Evolutionary conservation across 2,797 vertebrate genomes (phyloP).

Genomic region (Columba guinea): DNA sequence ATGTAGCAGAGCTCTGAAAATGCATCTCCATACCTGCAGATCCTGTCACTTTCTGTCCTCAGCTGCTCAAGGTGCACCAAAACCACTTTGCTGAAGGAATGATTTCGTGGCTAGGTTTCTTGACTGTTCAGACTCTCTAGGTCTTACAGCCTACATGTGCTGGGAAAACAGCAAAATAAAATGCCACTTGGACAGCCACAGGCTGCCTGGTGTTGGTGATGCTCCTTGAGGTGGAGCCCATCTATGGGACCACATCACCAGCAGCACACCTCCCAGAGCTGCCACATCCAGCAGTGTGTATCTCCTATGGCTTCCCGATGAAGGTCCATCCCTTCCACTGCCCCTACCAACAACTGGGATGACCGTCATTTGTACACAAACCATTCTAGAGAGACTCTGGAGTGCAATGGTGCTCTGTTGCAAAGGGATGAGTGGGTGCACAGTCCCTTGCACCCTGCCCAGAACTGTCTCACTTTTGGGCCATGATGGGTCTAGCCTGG

Average conservation of each 20-base stretch:
- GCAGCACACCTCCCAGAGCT: neutral
- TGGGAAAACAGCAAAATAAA: neutral
- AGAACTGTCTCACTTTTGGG: neutral
- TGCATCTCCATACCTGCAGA: neutral
- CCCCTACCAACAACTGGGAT: neutral
- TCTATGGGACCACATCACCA: neutral
- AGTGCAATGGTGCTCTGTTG: neutral
- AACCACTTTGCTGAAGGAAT: rapidly evolving
- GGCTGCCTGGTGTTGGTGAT: neutral
- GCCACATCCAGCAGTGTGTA: neutral
- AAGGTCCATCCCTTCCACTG: rapidly evolving
- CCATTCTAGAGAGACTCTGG: neutral
- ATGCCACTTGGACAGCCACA: neutral
- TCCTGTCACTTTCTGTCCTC: neutral
- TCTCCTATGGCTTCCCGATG: neutral
- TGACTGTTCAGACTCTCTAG: neutral
- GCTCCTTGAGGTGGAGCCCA: neutral
- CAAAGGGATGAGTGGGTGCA: neutral
- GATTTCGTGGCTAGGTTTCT: neutral
- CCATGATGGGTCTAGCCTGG: neutral
- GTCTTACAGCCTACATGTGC: neutral
- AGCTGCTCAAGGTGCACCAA: neutral
- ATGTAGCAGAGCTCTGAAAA: neutral
- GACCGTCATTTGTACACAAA: neutral
- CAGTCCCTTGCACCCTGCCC: neutral